Conservation (phyloP, 2,797 vertebrate species). For the Enteromius mattozi region DNA sequence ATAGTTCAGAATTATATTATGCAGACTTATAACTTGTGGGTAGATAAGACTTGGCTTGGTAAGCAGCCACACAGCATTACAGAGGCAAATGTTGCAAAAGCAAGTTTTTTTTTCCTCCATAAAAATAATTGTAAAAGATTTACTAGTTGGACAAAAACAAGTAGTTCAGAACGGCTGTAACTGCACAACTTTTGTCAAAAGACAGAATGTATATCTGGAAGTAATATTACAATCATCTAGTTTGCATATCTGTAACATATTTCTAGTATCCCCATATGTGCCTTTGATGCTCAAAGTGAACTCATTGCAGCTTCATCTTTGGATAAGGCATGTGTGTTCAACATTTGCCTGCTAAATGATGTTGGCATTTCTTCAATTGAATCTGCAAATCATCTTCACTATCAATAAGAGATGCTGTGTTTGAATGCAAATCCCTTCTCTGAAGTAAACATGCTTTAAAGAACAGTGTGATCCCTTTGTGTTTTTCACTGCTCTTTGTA, state of each 20-base stretch:
- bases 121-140: neutral
- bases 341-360: conserved; percentile 32
- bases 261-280: conserved; percentile 24
- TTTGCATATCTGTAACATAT: conserved; percentile 18
- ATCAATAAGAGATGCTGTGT: conserved; percentile 19
- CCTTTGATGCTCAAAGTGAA: conserved; percentile 47
- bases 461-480: neutral
- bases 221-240: conserved; percentile 32
- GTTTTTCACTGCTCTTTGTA: neutral
- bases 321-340: conserved; percentile 29
- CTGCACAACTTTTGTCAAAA: conserved; percentile 6
- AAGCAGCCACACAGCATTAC: neutral
- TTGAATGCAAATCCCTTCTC: conserved; percentile 7
- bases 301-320: conserved; percentile 28
- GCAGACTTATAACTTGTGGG: neutral
- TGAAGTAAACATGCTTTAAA: conserved; percentile 23
- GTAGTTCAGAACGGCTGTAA: neutral
- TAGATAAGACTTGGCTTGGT: neutral
- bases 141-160: neutral
- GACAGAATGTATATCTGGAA: conserved; percentile 41
- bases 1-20: neutral
- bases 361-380: conserved; percentile 45
- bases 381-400: conserved; percentile 19
- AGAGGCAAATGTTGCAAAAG: neutral
- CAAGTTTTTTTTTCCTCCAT: neutral